These are phyloP conservation scores for Leucoptera coffeella DNA, from an alignment of 2,888 invertebrate genomes.

Conservation along the genomic window DNA sequence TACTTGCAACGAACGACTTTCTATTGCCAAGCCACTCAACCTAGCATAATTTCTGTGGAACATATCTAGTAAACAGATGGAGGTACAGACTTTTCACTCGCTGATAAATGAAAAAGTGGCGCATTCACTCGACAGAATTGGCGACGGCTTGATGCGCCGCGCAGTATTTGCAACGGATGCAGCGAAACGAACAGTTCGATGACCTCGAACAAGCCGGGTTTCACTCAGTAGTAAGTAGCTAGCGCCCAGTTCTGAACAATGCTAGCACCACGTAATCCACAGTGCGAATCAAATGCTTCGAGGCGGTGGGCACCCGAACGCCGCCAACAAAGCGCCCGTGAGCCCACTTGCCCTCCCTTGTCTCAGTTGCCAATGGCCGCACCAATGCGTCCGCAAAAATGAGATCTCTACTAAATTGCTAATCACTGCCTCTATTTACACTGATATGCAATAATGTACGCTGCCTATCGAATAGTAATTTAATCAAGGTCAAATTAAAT, in stretches of 20 bases:
- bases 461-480: too few relatives aligned
- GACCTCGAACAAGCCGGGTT: conserved; percentile 44
- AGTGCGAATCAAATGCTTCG: conserved; percentile 15
- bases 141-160: conserved; percentile 35
- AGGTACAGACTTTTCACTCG: conserved; percentile 26
- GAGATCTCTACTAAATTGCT: too few relatives aligned
- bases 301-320: too few relatives aligned
- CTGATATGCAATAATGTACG: too few relatives aligned
- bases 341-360: too few relatives aligned
- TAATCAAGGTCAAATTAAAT: too few relatives aligned
- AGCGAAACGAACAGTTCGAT: conserved; percentile 49
- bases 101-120: conserved; percentile 24
- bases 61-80: conserved; percentile 7
- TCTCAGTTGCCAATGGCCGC: too few relatives aligned
- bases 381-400: too few relatives aligned
- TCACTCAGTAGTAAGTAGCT: conserved; percentile 29
- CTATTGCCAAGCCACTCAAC: conserved; percentile 19
- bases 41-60: conserved; percentile 22
- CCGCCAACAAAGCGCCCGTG: too few relatives aligned
- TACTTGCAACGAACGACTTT: conserved; percentile 15
- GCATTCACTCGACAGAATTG: conserved; percentile 33
- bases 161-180: conserved; percentile 51
- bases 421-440: too few relatives aligned
- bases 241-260: conserved; percentile 12
- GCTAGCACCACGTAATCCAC: conserved; percentile 11